A percentile compares a stretch with the other conserved stretches of the same genome.
Conservation (phyloP, 2,888 invertebrate species). For the Orchesellides sinensis region DNA sequence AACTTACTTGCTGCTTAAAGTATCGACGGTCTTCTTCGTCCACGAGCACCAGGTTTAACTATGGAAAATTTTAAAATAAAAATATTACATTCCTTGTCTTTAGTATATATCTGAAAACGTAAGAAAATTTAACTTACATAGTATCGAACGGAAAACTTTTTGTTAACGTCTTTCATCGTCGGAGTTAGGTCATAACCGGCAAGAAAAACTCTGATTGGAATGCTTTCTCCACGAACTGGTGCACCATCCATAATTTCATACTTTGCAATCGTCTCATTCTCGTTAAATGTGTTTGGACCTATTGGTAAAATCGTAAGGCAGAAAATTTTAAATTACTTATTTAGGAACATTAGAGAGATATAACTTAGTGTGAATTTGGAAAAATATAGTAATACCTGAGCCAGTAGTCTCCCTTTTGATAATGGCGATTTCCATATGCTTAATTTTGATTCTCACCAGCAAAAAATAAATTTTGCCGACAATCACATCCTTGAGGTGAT, state of each 20-base stretch:
- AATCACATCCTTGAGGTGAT: constrained; percentile 99
- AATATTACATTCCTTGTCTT: not conserved
- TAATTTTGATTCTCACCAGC: constrained; percentile 99
- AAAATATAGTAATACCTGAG: too few species aligned
- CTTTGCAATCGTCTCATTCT: constrained; percentile 99
- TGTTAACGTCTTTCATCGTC: constrained; percentile 99
- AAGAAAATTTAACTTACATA: constrained; percentile 80
- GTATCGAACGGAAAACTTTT: constrained; percentile 99
- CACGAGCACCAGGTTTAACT: constrained; percentile 96
- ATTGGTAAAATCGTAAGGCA: too few species aligned
- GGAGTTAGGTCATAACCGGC: constrained; percentile 99
- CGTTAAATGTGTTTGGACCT: constrained; percentile 97
- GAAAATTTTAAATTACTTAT: too few species aligned
- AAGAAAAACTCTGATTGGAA: constrained; percentile 98
- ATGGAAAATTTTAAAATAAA: not conserved
- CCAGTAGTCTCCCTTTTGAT: constrained; percentile 98
- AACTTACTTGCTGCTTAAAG: constrained; percentile 96
- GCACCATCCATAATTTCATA: constrained; percentile 99
- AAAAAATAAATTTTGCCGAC: constrained; percentile 99
- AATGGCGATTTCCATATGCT: constrained; percentile 99
- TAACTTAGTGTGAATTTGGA: too few species aligned
- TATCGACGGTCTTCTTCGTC: constrained; percentile 99
- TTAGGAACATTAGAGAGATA: too few species aligned
- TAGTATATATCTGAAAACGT: not conserved
- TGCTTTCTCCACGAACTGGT: constrained; percentile 97